Percentiles rank a stretch among this genome's conserved stretches.
Evolutionary conservation across 2,888 invertebrate species (phyloP).

Genomic region (Agrotis segetum): DNA sequence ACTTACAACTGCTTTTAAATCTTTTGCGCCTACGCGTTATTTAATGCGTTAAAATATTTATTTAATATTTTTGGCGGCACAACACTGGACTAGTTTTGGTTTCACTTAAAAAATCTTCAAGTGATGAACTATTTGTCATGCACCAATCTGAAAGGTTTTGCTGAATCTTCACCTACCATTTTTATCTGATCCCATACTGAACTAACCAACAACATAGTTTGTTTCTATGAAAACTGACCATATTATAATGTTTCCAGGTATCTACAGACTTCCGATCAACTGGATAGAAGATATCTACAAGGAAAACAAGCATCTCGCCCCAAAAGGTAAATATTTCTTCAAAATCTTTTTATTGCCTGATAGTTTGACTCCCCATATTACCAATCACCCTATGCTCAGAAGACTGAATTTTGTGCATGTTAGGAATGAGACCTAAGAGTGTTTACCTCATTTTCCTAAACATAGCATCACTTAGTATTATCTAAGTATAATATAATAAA

Average conservation of each 20-base stretch:
- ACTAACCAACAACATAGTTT: neutral
- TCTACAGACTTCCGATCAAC: conserved; percentile 98
- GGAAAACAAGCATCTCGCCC: conserved; percentile 86
- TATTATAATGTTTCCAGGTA: conserved; percentile 89
- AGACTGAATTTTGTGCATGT: conserved; percentile 18
- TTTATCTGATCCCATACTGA: conserved; percentile 76
- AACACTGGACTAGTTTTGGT: too few species aligned
- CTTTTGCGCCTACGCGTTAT: too few species aligned
- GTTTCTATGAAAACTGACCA: neutral
- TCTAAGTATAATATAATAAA: neutral
- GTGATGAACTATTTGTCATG: conserved; percentile 89
- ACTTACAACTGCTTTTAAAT: too few species aligned
- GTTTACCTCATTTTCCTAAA: conserved; percentile 6
- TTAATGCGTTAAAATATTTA: too few species aligned
- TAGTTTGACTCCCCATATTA: conserved; percentile 2
- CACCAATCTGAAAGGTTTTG: conserved; percentile 91
- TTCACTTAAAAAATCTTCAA: conserved; percentile 1
- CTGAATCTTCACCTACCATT: conserved; percentile 88
- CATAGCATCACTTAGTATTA: neutral
- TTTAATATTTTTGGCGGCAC: too few species aligned
- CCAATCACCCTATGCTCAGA: conserved; percentile 1
- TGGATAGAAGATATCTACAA: conserved; percentile 99
- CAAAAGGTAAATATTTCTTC: conserved; percentile 40
- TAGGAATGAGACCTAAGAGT: conserved; percentile 26
- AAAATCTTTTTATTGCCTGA: neutral